Conservation (phyloP, 2,888 invertebrate species). For the Volucella inflata region DNA sequence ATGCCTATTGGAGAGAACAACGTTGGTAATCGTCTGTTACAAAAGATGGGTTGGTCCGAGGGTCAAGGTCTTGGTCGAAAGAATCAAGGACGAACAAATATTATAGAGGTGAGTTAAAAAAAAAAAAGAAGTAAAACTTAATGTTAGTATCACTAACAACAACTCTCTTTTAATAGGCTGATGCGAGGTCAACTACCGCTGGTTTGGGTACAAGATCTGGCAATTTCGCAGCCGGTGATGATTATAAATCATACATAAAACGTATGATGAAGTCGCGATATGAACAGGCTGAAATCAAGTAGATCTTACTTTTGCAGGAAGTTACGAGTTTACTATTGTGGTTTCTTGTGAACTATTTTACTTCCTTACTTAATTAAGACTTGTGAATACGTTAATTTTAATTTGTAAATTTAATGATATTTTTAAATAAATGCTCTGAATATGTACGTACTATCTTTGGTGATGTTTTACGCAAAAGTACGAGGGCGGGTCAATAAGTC, state of each 20-base stretch:
- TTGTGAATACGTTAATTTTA: conserved; percentile 66
- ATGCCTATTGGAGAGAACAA: conserved; percentile 91
- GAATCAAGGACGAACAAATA: conserved; percentile 96
- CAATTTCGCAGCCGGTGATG: conserved; percentile 81
- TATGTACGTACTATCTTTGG: conserved; percentile 8
- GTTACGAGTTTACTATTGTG: background rate
- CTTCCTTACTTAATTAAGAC: conserved; percentile 37
- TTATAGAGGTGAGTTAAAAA: conserved; percentile 90
- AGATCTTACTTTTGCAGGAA: conserved; percentile 8
- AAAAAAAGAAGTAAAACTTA: background rate
- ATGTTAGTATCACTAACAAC: background rate
- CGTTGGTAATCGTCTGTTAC: conserved; percentile 96
- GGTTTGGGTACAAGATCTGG: conserved; percentile 92
- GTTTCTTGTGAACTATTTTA: conserved; percentile 7
- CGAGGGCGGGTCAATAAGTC: too few species aligned
- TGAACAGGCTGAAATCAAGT: conserved; percentile 81
- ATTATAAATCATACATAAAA: conserved; percentile 84
- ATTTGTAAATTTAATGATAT: conserved; percentile 54
- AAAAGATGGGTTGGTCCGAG: conserved; percentile 99
- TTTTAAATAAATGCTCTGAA: conserved; percentile 65
- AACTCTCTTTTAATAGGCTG: conserved; percentile 77
- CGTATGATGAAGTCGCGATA: conserved; percentile 84
- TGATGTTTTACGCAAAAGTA: background rate
- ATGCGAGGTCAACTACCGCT: conserved; percentile 87
- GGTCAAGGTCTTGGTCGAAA: conserved; percentile 97